Conservation (phyloP, 1,140 invertebrate genomes). For the Sesamia nonagrioides region DNA sequence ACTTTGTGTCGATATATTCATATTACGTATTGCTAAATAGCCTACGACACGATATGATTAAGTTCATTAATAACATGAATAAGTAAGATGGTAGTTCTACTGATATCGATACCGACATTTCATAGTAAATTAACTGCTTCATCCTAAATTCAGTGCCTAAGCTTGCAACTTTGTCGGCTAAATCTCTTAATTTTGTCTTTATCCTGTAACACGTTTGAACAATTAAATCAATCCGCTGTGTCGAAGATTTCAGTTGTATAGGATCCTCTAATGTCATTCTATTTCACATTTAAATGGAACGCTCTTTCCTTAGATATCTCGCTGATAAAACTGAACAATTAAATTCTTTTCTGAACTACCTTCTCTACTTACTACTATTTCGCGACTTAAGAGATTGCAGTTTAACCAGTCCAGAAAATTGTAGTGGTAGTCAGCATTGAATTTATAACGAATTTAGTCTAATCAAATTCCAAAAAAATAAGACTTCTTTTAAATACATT, state of each 20-base stretch:
- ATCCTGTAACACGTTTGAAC: conserved; percentile 29
- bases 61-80: conserved; percentile 1
- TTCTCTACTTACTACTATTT: background rate
- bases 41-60: conserved; percentile 12
- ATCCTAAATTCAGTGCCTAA: background rate
- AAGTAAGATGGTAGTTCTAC: conserved; percentile 13
- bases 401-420: background rate
- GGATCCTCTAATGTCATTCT: conserved; percentile 37
- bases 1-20: conserved; percentile 32
- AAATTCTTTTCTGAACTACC: conserved; percentile 30
- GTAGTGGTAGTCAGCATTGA: background rate
- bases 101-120: background rate
- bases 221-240: conserved; percentile 38
- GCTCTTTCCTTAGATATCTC: conserved; percentile 30
- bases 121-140: background rate
- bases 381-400: background rate
- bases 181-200: conserved; percentile 35
- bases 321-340: conserved; percentile 33
- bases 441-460: background rate
- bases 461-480: background rate
- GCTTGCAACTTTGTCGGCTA: background rate
- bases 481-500: no score
- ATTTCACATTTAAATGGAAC: conserved; percentile 30
- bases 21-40: conserved; percentile 33
- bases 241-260: conserved; percentile 24